Base-by-base conservation (phyloP, 2,888 invertebrate genomes). In the Pheosia gnoma region DNA sequence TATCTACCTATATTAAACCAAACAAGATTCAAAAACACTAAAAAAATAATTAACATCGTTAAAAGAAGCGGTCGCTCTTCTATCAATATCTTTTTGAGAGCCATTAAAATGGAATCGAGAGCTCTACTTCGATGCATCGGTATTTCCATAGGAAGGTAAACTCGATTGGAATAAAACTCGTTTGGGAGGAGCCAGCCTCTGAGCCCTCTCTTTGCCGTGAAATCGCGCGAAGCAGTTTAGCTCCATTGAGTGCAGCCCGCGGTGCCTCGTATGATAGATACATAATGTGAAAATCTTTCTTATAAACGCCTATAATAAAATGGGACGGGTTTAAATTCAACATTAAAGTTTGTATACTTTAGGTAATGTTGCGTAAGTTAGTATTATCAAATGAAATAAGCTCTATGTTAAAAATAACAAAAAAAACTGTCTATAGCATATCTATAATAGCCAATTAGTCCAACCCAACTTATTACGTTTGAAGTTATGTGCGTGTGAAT, bases 181-280 rank as follows among this genome's bases (percentile, higher is more conserved):
- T 74, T 73, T 73, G 73, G 78, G 79, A 70, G 76, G 25, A 25
- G 25, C 25, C 25, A 85, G 84, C 84, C 79, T 72, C 78, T 91
- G 92, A 92, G 90, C 91, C 86, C 87, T 92, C 92, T 92, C 91
- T 92, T 91, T 93, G 87, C 85, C 74, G 85, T 82, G 85, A 88
- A 90, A 90, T 90, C 88, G 90, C 81, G 86, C 83, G 86, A 85
- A 88, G 86, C 86, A 90, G 89, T 90, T 89, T 91, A 91, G 91
- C 90, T 88, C 86, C 87, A 76, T 78, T 82, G 80, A 77, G 75
- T 75, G 82, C 82, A 84, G 79, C 82, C 87, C 89, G 88, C 90
- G 79, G 84, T 84, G 85, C 86, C 88, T 84, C 81, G 79, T 84
- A 86, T 85, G 87, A 89, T 55, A 38, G 86, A 89, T 55, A 25